Evolutionary conservation across 2,113 vertebrate species (phyloP).

Genomic region (Opisthocomus hoazin): DNA sequence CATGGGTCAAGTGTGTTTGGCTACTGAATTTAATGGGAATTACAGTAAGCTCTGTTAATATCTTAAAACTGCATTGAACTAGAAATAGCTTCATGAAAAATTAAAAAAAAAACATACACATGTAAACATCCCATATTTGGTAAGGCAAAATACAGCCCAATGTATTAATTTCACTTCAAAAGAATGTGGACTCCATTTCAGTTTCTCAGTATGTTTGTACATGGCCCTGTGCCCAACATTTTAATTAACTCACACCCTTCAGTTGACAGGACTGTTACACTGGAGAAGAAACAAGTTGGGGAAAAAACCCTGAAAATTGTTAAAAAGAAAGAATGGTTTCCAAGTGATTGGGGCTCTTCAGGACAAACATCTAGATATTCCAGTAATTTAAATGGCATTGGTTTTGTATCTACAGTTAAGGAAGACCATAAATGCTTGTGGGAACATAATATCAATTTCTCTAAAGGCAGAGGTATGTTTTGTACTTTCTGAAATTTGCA

Average conservation of each 20-base stretch:
- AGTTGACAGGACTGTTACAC: not conserved
- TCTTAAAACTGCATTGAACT: not conserved
- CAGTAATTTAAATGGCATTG: not conserved
- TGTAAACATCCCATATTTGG: not conserved
- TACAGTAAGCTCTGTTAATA: not conserved
- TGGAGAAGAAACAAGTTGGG: not conserved
- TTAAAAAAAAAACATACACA: rapidly evolving
- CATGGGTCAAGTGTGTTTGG: not conserved
- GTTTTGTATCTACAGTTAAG: not conserved
- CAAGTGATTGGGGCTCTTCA: not conserved
- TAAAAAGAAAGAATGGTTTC: not conserved
- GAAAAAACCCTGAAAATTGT: rapidly evolving
- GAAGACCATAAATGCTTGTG: not conserved
- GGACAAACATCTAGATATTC: not conserved
- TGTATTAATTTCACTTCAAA: not conserved
- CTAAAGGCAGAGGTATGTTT: not conserved
- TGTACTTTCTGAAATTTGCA: not conserved
- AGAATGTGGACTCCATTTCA: not conserved
- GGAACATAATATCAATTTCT: not conserved
- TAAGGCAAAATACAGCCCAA: not conserved
- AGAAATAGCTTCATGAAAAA: not conserved
- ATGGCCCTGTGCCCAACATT: not conserved
- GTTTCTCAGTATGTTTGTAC: not conserved
- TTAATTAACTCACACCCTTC: not conserved
- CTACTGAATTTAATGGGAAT: not conserved